phyloP scores from a whole-genome alignment of 1,140 invertebrate species.

The Drosophila rufa region DNA sequence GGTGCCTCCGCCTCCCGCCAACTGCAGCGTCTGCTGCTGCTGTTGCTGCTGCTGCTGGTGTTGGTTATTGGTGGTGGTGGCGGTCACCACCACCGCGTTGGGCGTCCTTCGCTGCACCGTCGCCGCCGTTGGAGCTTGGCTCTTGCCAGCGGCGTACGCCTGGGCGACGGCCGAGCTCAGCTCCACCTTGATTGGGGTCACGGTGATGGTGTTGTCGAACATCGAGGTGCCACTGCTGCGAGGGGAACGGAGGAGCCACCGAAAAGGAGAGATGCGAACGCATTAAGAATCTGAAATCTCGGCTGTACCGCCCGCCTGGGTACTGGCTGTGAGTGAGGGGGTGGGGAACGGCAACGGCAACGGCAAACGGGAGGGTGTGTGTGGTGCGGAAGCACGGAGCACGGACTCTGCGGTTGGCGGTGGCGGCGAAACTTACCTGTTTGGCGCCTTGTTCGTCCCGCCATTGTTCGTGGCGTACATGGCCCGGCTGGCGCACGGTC shows the following conservation, averaged over 20 bases:
- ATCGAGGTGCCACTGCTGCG: constrained; percentile 63
- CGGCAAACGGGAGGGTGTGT: constrained; percentile 1
- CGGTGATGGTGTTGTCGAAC: constrained; percentile 77
- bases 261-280: constrained; percentile 18
- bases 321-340: constrained; percentile 11
- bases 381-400: constrained; percentile 4
- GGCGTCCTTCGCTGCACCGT: constrained; percentile 32
- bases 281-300: constrained; percentile 28
- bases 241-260: background rate
- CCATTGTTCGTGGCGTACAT: constrained; percentile 79
- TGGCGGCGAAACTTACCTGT: constrained; percentile 55
- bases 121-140: constrained; percentile 7
- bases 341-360: constrained; percentile 3
- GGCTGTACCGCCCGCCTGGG: constrained; percentile 47
- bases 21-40: constrained; percentile 26
- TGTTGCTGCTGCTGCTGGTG: constrained; percentile 37
- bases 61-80: constrained; percentile 17
- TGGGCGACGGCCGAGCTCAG: constrained; percentile 38
- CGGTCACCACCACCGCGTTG: constrained; percentile 51
- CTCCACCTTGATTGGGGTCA: constrained; percentile 74
- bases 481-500: constrained; percentile 45
- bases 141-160: constrained; percentile 20
- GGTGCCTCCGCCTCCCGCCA: constrained; percentile 7
- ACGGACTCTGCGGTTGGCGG: background rate
- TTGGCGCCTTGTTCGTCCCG: constrained; percentile 76